Conservation (phyloP, 2,113 vertebrate genomes). For the Aphelocoma coerulescens region DNA sequence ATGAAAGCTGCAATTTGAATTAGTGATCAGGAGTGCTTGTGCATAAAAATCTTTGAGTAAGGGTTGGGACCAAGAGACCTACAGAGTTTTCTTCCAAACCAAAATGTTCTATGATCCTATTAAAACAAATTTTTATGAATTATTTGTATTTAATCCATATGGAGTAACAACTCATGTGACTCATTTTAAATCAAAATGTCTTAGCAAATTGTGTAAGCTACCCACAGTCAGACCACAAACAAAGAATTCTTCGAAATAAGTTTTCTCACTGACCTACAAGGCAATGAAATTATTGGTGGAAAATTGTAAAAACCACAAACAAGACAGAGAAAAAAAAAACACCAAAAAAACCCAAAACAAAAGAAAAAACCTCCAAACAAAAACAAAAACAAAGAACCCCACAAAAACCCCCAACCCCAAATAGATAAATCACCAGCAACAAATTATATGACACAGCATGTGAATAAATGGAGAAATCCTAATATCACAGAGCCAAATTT, state of each 20-base stretch:
- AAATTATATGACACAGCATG: not conserved
- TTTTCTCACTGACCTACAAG: not conserved
- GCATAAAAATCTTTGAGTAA: not conserved
- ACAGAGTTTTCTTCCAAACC: not conserved
- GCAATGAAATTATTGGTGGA: not conserved
- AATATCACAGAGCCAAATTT: not conserved
- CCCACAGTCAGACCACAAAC: not conserved
- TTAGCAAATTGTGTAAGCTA: not conserved
- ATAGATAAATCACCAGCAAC: not conserved
- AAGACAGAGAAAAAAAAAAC: not conserved
- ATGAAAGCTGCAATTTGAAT: not conserved
- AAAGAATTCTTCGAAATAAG: not conserved
- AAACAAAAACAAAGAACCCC: no score
- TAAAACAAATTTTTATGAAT: not conserved
- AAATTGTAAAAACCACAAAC: not conserved
- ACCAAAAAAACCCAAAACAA: not conserved
- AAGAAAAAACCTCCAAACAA: not conserved
- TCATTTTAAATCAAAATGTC: not conserved
- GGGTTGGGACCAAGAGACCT: not conserved
- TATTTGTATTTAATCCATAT: not conserved
- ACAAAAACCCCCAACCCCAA: rapidly evolving
- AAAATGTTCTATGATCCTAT: not conserved
- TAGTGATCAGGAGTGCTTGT: not conserved
- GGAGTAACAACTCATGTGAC: not conserved
- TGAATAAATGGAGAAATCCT: not conserved